Percentiles rank a stretch among this genome's conserved stretches.
Conservation (phyloP, 2,888 invertebrate genomes). For the Apoda limacodes region DNA sequence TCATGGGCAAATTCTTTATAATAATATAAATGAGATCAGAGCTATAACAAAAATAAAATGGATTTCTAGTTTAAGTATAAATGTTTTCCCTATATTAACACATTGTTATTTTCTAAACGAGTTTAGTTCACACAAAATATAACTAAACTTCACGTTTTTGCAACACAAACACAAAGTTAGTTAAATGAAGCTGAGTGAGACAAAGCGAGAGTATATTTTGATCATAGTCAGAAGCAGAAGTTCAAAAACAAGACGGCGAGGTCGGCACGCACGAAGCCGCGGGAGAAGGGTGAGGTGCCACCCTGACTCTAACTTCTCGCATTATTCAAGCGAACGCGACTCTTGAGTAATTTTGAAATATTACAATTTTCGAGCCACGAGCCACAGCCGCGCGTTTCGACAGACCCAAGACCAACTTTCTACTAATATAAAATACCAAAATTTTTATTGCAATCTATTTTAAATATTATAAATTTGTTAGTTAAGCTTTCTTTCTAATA, state of each 20-base stretch:
- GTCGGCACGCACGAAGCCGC: conserved; percentile 51
- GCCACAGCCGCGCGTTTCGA: conserved; percentile 28
- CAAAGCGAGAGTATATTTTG: conserved; percentile 55
- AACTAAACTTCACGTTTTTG: too few relatives aligned
- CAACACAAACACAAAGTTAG: conserved; percentile 11
- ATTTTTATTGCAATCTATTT: too few relatives aligned
- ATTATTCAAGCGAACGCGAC: conserved; percentile 68
- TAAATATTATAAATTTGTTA: too few relatives aligned
- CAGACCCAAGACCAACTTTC: conserved; percentile 36
- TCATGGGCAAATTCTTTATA: too few relatives aligned
- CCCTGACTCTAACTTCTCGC: conserved; percentile 55
- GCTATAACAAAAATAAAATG: too few relatives aligned
- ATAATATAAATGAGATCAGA: too few relatives aligned
- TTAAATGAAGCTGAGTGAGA: conserved; percentile 32
- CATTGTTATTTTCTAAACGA: too few relatives aligned
- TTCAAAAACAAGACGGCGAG: conserved; percentile 57
- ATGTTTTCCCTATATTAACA: too few relatives aligned
- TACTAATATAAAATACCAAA: too few relatives aligned
- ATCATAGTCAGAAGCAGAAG: conserved; percentile 61
- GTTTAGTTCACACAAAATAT: too few relatives aligned
- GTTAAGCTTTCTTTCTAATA: too few relatives aligned
- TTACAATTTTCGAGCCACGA: conserved; percentile 62
- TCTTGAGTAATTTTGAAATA: conserved; percentile 71
- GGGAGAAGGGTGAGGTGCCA: conserved; percentile 31
- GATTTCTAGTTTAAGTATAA: too few relatives aligned